Evolutionary conservation across 2,888 invertebrate genomes (phyloP).

Genomic region (Oithona nana): DNA sequence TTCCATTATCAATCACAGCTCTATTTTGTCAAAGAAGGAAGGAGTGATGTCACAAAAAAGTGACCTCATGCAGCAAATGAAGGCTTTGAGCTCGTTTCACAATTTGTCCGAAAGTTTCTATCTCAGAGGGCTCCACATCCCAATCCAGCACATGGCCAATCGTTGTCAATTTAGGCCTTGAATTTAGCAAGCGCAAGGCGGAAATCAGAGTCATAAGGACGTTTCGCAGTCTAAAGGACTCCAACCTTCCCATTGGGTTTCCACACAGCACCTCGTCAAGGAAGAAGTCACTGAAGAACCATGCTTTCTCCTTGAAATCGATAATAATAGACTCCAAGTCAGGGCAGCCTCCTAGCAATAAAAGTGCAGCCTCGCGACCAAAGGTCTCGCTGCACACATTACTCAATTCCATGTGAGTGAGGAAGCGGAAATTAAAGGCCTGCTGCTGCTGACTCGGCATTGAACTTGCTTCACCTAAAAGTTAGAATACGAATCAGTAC

Average conservation of each 20-base stretch:
- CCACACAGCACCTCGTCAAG: constrained; percentile 7
- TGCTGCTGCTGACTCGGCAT: too few species aligned
- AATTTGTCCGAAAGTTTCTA: constrained; percentile 13
- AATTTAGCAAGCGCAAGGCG: constrained; percentile 6
- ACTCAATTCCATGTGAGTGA: background rate
- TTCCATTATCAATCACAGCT: too few species aligned
- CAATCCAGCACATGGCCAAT: constrained; percentile 10
- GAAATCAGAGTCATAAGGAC: constrained; percentile 14
- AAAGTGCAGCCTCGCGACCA: too few species aligned
- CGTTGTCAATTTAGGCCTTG: constrained; percentile 2
- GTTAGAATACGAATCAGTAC: too few species aligned
- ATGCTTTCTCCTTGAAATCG: background rate
- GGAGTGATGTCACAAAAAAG: constrained; percentile 4
- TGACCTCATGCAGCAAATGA: constrained; percentile 11
- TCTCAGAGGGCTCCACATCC: constrained; percentile 16
- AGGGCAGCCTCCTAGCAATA: background rate
- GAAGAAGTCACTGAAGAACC: constrained; percentile 14
- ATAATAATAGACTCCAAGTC: constrained; percentile 12
- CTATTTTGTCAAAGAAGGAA: too few species aligned
- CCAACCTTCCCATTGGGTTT: background rate
- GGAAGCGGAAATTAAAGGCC: background rate
- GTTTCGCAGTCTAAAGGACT: constrained; percentile 1
- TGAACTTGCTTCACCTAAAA: too few species aligned
- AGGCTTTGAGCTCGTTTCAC: constrained; percentile 7
- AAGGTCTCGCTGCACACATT: background rate